A percentile compares a stretch with the other conserved stretches of the same genome.
phyloP scores from a whole-genome alignment of 1,140 invertebrate species.

The Drosophila miranda region DNA sequence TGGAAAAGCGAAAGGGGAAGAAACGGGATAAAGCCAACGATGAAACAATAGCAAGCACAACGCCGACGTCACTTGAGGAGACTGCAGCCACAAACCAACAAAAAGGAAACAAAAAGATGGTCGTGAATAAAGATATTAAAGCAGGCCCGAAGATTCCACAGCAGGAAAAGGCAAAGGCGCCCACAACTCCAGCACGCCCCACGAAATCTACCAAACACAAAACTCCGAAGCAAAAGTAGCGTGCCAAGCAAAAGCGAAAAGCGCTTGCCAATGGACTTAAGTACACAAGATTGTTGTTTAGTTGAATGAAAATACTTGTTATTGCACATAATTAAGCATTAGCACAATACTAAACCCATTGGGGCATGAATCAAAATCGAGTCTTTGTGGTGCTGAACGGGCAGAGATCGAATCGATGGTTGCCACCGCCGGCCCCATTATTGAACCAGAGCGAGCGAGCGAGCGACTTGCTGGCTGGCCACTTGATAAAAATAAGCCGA shows the following conservation, averaged over 20 bases:
- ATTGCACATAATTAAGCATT: constrained; percentile 64
- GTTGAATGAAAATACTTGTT: constrained; percentile 59
- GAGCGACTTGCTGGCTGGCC: no score
- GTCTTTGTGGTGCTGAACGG: constrained; percentile 24
- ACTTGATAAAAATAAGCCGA: constrained; percentile 9
- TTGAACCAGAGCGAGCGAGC: not conserved
- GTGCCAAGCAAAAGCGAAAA: not conserved
- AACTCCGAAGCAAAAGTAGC: constrained; percentile 56
- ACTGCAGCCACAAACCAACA: constrained; percentile 18
- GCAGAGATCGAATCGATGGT: constrained; percentile 3
- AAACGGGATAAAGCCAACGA: constrained; percentile 30
- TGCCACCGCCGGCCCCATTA: constrained; percentile 17
- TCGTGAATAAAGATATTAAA: constrained; percentile 55
- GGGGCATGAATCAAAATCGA: constrained; percentile 28
- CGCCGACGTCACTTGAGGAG: not conserved
- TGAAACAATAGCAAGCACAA: constrained; percentile 34
- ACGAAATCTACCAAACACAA: constrained; percentile 16
- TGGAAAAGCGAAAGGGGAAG: constrained; percentile 58
- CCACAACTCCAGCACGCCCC: constrained; percentile 1
- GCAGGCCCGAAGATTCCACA: constrained; percentile 36
- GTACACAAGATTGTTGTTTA: constrained; percentile 43
- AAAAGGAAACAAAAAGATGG: constrained; percentile 36
- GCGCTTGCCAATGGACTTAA: constrained; percentile 28
- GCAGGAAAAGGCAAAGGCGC: constrained; percentile 11
- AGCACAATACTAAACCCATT: constrained; percentile 35